Conservation (phyloP, 53 echinoderm and acorn worm species). For the Paracentrotus lividus region DNA sequence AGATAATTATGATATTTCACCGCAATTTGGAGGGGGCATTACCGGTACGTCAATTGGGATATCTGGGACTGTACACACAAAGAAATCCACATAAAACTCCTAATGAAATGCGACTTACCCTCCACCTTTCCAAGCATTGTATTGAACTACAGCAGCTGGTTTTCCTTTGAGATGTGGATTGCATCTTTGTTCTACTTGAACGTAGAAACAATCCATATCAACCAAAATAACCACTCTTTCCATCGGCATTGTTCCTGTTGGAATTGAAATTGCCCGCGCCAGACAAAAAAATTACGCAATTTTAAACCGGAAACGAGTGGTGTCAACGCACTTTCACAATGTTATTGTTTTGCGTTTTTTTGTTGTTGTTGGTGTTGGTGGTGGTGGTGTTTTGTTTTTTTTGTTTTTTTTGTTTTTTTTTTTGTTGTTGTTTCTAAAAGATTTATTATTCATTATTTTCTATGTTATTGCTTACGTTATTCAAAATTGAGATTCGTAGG, state of each 20-base stretch:
- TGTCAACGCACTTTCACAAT: neutral
- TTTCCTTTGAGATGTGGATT: conserved; percentile 87
- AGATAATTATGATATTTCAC: no score
- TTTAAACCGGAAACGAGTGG: neutral
- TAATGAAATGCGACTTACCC: conserved; percentile 75
- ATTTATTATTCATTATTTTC: no score
- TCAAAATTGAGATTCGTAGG: no score
- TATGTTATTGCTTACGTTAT: no score
- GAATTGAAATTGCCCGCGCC: conserved; percentile 41
- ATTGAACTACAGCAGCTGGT: conserved; percentile 98
- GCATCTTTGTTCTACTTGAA: conserved; percentile 95
- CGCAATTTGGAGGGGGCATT: no score
- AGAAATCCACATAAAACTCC: neutral
- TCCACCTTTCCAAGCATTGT: conserved; percentile 96
- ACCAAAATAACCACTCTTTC: conserved; percentile 86
- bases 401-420: no score
- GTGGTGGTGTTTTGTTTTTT: no score
- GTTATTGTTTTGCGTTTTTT: no score
- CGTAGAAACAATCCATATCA: conserved; percentile 99
- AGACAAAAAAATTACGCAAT: neutral
- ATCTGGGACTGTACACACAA: neutral
- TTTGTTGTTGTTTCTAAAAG: no score
- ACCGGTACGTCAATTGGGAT: neutral
- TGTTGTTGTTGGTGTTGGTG: no score
- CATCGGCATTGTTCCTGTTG: conserved; percentile 52